Conservation (phyloP, 2,888 invertebrate species). For the Melolontha melolontha region DNA sequence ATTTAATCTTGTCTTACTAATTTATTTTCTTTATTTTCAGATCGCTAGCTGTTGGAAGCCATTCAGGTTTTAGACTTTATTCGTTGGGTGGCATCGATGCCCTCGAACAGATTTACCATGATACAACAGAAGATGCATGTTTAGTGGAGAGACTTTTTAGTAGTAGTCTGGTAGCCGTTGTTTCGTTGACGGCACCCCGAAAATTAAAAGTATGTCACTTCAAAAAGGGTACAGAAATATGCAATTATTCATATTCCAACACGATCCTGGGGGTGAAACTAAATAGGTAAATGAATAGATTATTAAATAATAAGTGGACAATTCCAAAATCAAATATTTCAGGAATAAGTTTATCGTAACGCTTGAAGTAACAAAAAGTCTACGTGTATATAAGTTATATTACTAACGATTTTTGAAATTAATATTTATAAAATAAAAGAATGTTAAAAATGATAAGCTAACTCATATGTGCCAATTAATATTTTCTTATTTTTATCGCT, state of each 20-base stretch:
- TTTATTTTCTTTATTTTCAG: conserved; percentile 66
- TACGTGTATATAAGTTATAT: too few relatives aligned
- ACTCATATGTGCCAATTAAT: too few relatives aligned
- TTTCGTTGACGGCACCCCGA: conserved; percentile 90
- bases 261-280: conserved; percentile 95
- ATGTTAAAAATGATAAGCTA: too few relatives aligned
- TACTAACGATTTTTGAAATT: too few relatives aligned
- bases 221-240: conserved; percentile 97
- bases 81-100: conserved; percentile 83
- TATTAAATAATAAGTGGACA: too few relatives aligned
- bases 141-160: conserved; percentile 96
- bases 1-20: neutral
- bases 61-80: conserved; percentile 90
- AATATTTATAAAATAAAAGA: too few relatives aligned
- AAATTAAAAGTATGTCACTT: conserved; percentile 96
- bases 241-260: conserved; percentile 94
- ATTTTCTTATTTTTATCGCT: too few relatives aligned
- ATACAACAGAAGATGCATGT: conserved; percentile 86
- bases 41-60: conserved; percentile 93
- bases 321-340: too few relatives aligned
- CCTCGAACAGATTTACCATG: conserved; percentile 90
- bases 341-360: too few relatives aligned
- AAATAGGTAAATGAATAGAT: conserved; percentile 77
- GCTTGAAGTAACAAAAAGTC: too few relatives aligned
- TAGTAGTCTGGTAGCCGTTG: conserved; percentile 96